These are phyloP conservation scores for Metellina segmentata DNA, from an alignment of 2,888 invertebrate species.

Conservation along the genomic window DNA sequence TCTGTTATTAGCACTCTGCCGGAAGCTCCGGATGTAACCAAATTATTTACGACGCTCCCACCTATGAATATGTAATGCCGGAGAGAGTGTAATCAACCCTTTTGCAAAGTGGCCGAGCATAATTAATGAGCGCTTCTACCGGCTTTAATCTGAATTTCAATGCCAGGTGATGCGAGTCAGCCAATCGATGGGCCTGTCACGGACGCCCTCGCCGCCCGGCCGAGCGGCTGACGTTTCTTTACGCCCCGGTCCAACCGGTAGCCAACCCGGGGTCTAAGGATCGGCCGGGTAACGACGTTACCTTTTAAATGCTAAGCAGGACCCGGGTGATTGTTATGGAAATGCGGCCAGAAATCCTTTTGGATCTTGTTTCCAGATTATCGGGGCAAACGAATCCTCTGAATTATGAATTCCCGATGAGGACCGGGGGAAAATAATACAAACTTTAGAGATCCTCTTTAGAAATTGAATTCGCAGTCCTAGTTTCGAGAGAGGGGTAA, in stretches of 20 bases:
- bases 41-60: slow-evolving; percentile 74
- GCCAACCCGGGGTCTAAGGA: neutral
- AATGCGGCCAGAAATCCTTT: slow-evolving; percentile 39
- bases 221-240: slow-evolving; percentile 48
- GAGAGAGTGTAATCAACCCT: slow-evolving; percentile 71
- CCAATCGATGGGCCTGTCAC: slow-evolving; percentile 54
- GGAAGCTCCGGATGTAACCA: slow-evolving; percentile 72
- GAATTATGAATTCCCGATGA: slow-evolving; percentile 37
- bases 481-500: no score
- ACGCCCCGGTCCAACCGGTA: neutral
- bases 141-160: slow-evolving; percentile 76
- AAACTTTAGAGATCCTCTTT: no score
- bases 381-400: slow-evolving; percentile 13
- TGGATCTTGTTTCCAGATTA: slow-evolving; percentile 35
- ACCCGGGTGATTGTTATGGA: slow-evolving; percentile 40
- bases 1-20: slow-evolving; percentile 71
- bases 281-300: neutral
- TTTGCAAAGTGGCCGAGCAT: slow-evolving; percentile 72
- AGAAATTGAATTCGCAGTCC: no score
- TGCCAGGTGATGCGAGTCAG: slow-evolving; percentile 67
- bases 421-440: neutral
- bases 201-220: slow-evolving; percentile 12
- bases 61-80: slow-evolving; percentile 74
- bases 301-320: slow-evolving; percentile 46
- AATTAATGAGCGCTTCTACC: slow-evolving; percentile 63